Base-by-base conservation (phyloP, 2,888 invertebrate genomes). In the Ferrisia virgata region DNA sequence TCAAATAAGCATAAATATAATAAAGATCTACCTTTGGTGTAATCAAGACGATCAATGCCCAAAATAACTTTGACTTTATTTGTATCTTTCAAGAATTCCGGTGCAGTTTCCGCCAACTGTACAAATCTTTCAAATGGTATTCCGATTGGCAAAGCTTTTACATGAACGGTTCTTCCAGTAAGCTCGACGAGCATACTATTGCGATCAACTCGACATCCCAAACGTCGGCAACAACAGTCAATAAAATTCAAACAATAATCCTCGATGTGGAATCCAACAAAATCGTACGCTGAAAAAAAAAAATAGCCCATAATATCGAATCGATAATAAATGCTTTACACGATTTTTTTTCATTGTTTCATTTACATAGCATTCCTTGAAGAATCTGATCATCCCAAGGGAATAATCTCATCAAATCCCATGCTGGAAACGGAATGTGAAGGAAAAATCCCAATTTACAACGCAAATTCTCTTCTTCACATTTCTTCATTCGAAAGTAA, bases 201-300 rank as follows among this genome's bases (percentile, higher is more conserved):
- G 58, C 95, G 91, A 88, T 96, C 96, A 13, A 96, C 96, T 88
- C 96, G 93, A 87, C 96, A 95, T 85, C 96, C 96, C 85, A 96
- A 90, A 87, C 94, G 92, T 86, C 96, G 91, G 89, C 96, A 95
- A 88, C 96, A 96, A 88, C 96, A 96, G 88, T 96, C 96, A 43
- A 96, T 94, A 88, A 96, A 96, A 89, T 96, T 96, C 85, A 96
- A 89, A 87, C 96, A 96, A 88, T 96, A 96, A 88, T 96, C 96
- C 86, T 94, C 93, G 87, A 96, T 96, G 88, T 96, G 96, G 88
- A 96, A 96, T 53, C 96, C 96, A 72, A 97, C 96, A 94, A 97
- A 94, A 87, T 97, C 97, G 89, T 96, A 96, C 87, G 94, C 94
- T 92, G 88, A 15, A 87, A 87, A 86, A 84, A 33, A 72, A 76